A percentile compares a stretch with the other conserved stretches of the same genome.
These are phyloP conservation scores for Stigmatopora argus DNA, from an alignment of 2,113 vertebrate species.

Conservation along the genomic window DNA sequence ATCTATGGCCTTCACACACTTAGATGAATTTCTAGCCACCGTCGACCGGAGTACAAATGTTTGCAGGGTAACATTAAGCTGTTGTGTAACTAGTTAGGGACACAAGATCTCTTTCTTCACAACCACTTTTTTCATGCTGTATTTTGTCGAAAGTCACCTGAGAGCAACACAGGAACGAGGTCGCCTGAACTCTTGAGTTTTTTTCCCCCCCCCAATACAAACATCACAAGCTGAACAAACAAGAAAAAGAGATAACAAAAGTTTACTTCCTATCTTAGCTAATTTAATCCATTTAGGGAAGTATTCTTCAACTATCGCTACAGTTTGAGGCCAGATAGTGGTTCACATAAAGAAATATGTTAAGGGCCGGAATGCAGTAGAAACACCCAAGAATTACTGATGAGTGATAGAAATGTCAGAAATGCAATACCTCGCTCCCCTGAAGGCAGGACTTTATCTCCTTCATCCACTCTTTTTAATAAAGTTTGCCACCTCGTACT, in stretches of 20 bases:
- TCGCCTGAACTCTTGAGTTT: conserved; percentile 16
- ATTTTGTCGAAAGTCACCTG: conserved; percentile 9
- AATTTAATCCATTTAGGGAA: neutral
- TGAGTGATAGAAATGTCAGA: neutral
- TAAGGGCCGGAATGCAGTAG: neutral
- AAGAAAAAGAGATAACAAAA: conserved; percentile 4
- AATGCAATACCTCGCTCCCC: neutral
- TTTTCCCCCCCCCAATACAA: conserved; percentile 23
- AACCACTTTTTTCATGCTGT: conserved; percentile 21
- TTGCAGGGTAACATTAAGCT: conserved; percentile 14
- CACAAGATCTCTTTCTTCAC: conserved; percentile 38
- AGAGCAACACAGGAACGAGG: neutral
- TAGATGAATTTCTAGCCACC: conserved; percentile 12
- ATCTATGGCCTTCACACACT: conserved; percentile 23
- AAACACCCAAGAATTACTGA: neutral
- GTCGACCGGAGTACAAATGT: neutral
- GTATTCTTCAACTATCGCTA: neutral
- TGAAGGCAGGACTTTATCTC: neutral
- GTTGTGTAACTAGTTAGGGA: conserved; percentile 42
- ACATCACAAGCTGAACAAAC: conserved; percentile 15
- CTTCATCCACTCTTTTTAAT: neutral
- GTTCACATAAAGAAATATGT: neutral
- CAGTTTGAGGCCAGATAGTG: neutral
- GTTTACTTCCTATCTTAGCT: conserved; percentile 1
- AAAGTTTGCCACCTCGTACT: neutral